Percentiles rank a stretch among this genome's conserved stretches.
Evolutionary conservation across 1,140 invertebrate genomes (phyloP).

Genomic region (Lepidostoma basale): DNA sequence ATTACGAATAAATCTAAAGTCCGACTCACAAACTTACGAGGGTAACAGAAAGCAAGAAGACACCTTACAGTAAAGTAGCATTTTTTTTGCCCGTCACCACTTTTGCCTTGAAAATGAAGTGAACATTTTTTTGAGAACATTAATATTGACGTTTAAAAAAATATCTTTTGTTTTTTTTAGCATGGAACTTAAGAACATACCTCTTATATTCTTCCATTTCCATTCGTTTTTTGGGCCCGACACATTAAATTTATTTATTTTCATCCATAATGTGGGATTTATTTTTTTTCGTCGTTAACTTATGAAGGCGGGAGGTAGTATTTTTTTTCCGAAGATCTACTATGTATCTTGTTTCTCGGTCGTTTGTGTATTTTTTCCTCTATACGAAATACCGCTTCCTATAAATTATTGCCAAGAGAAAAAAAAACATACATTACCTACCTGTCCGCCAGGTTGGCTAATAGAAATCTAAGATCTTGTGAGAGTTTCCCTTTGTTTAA

Average conservation of each 20-base stretch:
- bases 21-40: background rate
- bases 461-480: background rate
- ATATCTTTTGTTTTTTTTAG: background rate
- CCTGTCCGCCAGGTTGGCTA: background rate
- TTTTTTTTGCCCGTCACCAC: no score
- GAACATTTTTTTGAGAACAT: no score
- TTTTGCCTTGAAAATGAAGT: no score
- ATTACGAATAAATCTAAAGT: constrained; percentile 54
- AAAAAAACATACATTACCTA: background rate
- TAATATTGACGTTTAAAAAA: no score
- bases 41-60: background rate
- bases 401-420: background rate
- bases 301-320: constrained; percentile 20
- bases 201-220: constrained; percentile 34
- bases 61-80: background rate
- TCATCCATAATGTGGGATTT: constrained; percentile 37
- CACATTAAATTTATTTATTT: constrained; percentile 43
- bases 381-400: constrained; percentile 15
- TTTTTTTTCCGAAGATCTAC: constrained; percentile 17
- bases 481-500: background rate
- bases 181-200: constrained; percentile 4
- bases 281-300: constrained; percentile 33
- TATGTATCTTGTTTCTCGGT: constrained; percentile 15
- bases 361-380: constrained; percentile 7
- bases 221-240: constrained; percentile 38